Evolutionary conservation across 2,797 vertebrate species (phyloP).

Genomic region (Saxicola maurus): DNA sequence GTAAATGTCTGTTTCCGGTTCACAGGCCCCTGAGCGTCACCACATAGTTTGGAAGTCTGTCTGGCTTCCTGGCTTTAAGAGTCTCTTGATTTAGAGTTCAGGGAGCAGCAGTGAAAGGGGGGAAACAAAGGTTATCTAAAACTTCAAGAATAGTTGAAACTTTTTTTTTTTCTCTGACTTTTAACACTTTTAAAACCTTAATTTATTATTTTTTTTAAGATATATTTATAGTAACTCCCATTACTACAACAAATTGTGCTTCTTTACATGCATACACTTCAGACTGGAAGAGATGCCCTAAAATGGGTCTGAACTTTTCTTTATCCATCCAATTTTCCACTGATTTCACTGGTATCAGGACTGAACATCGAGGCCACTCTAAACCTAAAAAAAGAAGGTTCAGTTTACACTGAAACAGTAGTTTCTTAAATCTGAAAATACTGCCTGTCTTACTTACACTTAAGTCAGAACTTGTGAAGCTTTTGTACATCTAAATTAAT

Average conservation of each 20-base stretch:
- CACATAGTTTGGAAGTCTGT: conserved; percentile 75
- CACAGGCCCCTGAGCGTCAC: conserved; percentile 67
- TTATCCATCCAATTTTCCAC: neutral
- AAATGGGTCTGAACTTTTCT: neutral
- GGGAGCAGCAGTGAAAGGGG: conserved; percentile 40
- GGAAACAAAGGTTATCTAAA: conserved; percentile 54
- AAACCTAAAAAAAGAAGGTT: neutral
- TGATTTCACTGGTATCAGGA: neutral
- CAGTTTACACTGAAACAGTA: neutral
- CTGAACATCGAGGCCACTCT: neutral
- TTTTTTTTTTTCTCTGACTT: neutral
- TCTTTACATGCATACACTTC: neutral
- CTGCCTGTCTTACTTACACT: neutral
- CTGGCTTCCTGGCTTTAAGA: conserved; percentile 77
- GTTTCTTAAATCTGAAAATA: neutral
- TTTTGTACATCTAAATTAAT: neutral
- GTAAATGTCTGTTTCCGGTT: conserved; percentile 74
- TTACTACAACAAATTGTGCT: neutral
- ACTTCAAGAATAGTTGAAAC: neutral
- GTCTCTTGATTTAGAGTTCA: conserved; percentile 69
- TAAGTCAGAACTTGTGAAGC: neutral
- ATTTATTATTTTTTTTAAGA: neutral
- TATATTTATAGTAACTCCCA: neutral
- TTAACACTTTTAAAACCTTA: neutral
- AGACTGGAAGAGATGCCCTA: neutral